Base-by-base conservation (phyloP, 2,113 vertebrate species). In the Mustela lutreola region DNA sequence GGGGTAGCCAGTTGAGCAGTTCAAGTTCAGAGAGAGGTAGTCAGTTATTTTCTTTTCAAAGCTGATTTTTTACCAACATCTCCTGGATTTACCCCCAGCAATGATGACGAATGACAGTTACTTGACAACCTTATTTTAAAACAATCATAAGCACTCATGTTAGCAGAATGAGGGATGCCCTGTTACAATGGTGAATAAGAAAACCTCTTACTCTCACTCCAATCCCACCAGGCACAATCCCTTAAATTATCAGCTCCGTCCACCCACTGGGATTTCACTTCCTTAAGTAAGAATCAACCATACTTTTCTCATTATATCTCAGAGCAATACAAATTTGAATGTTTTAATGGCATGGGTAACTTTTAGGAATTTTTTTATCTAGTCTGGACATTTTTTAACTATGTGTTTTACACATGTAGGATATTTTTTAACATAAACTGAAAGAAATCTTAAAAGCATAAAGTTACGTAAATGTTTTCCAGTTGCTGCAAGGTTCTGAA, bases 381-480 rank as follows among this genome's bases (percentile, higher is more conserved):
- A 58, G 45, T 85, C 21, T 89, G 33, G 53, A n/a, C 48, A n/a
- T 83, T 97, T 89, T 63, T 53, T 86, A 90, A 73, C 42, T 42
- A 86, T 56, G 11, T 36, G 65, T 65, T 88, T 82, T 39, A 85
- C n/a, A 63, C 78, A 67, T 31, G 28, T 24, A 9, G 48, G 53
- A 62, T 82, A 36, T 63, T 78, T 94, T 88, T 93, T 24, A 91
- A 65, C 45, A 45, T 53, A 48, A 79, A 36, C 42, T 63, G 48
- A 92, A 97, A 94, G 39, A 79, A 78, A 89, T 39, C 76, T 88
- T 80, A 45, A 45, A 91, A 87, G 88, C 48, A 83, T 76, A 48
- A 31, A 79, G 56, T 79, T 71, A 79, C 8, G 89, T 53, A 79
- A 92, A 12, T 73, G 82, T 33, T 85, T 95, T 76, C 8, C 12